A percentile compares a stretch with the other conserved stretches of the same genome.
Evolutionary conservation across 2,888 invertebrate genomes (phyloP).

Genomic region (Heliconius ismenius): DNA sequence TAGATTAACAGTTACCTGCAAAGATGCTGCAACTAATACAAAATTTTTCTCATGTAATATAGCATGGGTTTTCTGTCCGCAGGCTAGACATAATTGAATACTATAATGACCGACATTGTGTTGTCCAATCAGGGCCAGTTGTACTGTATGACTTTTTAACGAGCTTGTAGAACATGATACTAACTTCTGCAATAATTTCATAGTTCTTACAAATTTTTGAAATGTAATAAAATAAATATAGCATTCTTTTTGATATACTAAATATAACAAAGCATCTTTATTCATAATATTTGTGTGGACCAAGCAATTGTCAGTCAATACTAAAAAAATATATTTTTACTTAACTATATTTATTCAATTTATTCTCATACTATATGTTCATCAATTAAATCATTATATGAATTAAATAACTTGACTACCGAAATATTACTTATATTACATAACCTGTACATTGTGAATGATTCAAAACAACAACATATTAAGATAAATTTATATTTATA

Average conservation of each 20-base stretch:
- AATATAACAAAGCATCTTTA: not conserved
- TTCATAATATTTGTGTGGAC: not conserved
- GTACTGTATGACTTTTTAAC: slow-evolving; percentile 79
- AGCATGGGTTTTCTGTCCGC: slow-evolving; percentile 84
- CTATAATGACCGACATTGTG: slow-evolving; percentile 83
- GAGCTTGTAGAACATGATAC: slow-evolving; percentile 75
- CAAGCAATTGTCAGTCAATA: not conserved
- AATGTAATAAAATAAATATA: not conserved
- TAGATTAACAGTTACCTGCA: slow-evolving; percentile 69
- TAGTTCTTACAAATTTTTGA: not conserved
- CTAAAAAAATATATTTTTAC: not conserved
- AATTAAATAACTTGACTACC: not conserved
- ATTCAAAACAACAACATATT: slow-evolving; percentile 11
- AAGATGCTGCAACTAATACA: slow-evolving; percentile 80
- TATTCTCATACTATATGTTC: not conserved
- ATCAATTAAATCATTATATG: not conserved
- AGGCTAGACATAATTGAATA: slow-evolving; percentile 84
- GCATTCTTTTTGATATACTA: not conserved
- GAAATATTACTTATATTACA: slow-evolving; percentile 15
- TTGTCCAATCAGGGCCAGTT: slow-evolving; percentile 81
- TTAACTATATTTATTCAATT: not conserved
- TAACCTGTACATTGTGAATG: slow-evolving; percentile 9
- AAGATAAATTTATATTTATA: not conserved
- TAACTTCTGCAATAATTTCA: slow-evolving; percentile 70
- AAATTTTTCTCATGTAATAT: slow-evolving; percentile 79